Base-by-base conservation (phyloP, 2,113 vertebrate species). In the Hydrochoerus hydrochaeris region DNA sequence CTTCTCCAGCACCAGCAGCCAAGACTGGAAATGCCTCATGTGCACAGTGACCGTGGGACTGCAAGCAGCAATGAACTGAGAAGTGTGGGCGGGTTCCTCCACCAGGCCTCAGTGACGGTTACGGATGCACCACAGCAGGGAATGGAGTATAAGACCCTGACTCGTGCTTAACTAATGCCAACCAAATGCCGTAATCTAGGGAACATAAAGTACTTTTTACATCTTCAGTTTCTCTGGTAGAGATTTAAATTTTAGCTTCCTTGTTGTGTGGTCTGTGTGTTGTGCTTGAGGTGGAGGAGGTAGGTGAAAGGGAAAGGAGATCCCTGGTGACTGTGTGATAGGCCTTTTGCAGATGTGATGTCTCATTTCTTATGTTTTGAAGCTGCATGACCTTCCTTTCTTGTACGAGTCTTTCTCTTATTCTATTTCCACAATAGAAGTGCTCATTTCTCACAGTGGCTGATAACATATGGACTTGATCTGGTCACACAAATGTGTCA, bases 381-480 rank as follows among this genome's bases (percentile, higher is more conserved):
- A 90, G 14, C 65, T 73, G 75, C n/a, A 16, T 44, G 92, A 58
- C 32, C 13, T 86, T 87, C 49, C 62, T 3, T 93, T 75, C 88
- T 57, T 81, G 7, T 5, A 3, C 30, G 30, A 71, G 41, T 35
- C 52, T 96, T 97, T 63, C 49, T 85, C 80, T 88, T 35, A 26
- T 95, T 97, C 38, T 80, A 98, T 96, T 84, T 26, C 22, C 96
- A 92, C n/a, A 84, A 92, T 96, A 88, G 88, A 65, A 92, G 80
- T 35, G 60, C 30, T 84, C 63, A 54, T 5, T 75, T 94, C 38
- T 93, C 84, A 67, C 0, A 30, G 58, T 98, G 98, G 97, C 86
- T 98, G 98, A 98, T 97, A 98, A 99, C 87, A 52, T 98, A 58
- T 98, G 97, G 98, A 85, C 98, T 82, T 97, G 17, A 83, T 78